Percentiles rank a stretch among this genome's conserved stretches.
Evolutionary conservation across 2,888 invertebrate species (phyloP).

Genomic region (Notodonta dromedarius): DNA sequence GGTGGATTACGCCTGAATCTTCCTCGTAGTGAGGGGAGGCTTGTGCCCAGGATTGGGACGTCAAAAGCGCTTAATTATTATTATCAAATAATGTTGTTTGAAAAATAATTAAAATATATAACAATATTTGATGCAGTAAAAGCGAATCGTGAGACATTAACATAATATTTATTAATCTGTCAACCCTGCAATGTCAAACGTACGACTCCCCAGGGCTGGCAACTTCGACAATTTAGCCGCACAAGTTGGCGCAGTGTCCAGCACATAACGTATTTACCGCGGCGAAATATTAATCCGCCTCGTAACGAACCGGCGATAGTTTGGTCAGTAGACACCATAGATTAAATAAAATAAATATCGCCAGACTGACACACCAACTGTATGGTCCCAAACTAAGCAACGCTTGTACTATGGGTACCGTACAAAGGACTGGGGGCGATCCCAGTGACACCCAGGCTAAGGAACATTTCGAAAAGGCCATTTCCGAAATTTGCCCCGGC

Average conservation of each 20-base stretch:
- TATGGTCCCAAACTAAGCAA: too few relatives aligned
- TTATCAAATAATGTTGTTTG: too few relatives aligned
- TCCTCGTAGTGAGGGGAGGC: too few relatives aligned
- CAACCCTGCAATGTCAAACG: slow-evolving; percentile 42
- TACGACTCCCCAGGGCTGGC: slow-evolving; percentile 65
- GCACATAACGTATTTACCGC: slow-evolving; percentile 79
- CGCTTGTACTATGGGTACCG: too few relatives aligned
- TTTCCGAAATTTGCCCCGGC: too few relatives aligned
- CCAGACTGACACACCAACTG: slow-evolving; percentile 36
- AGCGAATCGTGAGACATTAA: background rate
- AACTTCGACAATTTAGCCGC: slow-evolving; percentile 77
- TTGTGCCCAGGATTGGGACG: too few relatives aligned
- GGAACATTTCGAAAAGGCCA: too few relatives aligned
- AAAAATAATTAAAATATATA: background rate
- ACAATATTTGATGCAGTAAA: background rate
- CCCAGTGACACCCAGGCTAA: too few relatives aligned
- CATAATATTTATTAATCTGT: background rate
- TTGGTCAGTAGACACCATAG: slow-evolving; percentile 57
- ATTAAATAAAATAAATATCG: slow-evolving; percentile 31
- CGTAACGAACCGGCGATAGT: slow-evolving; percentile 75
- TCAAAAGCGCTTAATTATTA: too few relatives aligned
- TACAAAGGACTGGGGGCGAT: too few relatives aligned
- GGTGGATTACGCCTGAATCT: too few relatives aligned
- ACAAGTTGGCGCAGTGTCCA: slow-evolving; percentile 72
- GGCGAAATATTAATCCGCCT: slow-evolving; percentile 79